Evolutionary conservation across 2,888 invertebrate genomes (phyloP).

Genomic region (Dicycla oo): DNA sequence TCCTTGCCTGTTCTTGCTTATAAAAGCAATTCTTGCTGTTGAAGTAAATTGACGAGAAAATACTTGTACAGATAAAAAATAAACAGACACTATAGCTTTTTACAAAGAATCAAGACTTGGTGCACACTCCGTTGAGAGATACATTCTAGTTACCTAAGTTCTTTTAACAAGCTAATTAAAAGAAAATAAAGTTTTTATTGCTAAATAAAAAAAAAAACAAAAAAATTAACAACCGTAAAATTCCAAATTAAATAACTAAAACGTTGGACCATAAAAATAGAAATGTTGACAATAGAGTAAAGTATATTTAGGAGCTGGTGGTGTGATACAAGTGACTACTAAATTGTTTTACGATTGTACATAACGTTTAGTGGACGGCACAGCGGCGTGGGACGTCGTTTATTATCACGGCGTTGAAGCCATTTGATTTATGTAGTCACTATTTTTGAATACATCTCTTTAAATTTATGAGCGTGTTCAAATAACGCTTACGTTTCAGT

Average conservation of each 20-base stretch:
- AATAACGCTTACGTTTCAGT: constrained; percentile 57
- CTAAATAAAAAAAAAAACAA: constrained; percentile 46
- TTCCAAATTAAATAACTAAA: constrained; percentile 44
- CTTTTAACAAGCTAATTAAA: constrained; percentile 28
- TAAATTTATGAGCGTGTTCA: constrained; percentile 64
- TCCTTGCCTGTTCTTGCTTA: neutral
- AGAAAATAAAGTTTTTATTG: constrained; percentile 42
- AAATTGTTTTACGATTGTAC: constrained; percentile 71
- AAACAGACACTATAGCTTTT: neutral
- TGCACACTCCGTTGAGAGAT: constrained; percentile 8
- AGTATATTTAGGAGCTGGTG: constrained; percentile 55
- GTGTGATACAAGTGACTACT: constrained; percentile 70
- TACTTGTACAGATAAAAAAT: neutral
- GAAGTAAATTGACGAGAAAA: neutral
- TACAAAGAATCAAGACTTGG: neutral
- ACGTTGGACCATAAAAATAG: constrained; percentile 48
- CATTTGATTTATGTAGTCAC: constrained; percentile 67
- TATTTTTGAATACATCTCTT: constrained; percentile 67
- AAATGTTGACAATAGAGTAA: constrained; percentile 51
- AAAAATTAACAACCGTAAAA: constrained; percentile 43
- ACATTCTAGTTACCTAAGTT: neutral
- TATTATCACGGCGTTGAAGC: constrained; percentile 71
- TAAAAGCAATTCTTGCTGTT: neutral
- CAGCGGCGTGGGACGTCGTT: constrained; percentile 62
- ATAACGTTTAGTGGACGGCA: constrained; percentile 71